Evolutionary conservation across 2,113 vertebrate species (phyloP), one percentile per base, ranked within the genome.

Genomic region (Hyaena hyaena): DNA sequence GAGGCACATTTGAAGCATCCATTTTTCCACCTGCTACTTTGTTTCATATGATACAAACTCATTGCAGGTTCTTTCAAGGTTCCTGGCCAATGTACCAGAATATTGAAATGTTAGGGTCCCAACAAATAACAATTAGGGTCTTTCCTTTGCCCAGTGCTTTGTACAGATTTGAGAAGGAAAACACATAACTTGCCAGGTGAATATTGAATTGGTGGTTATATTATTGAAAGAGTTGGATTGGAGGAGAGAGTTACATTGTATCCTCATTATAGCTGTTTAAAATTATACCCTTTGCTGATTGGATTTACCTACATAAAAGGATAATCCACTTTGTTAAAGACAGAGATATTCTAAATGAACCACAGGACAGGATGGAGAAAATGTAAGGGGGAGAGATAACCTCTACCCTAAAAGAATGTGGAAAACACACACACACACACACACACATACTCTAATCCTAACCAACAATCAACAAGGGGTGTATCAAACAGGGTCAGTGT

Each of bases 401-500:
- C 4, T 7, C 0, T 5, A 45, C 5, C 14, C 19, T 87, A 58
- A 21, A 50, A 16, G 53, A 31, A 65, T 0, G 2, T 23, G 21
- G 5, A 5, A 48, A 5, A 0, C 11, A 11, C 12, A 79, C 21
- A 39, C 5, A 45, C 0, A 21, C 11, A 31, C 6, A 1, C 2
- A 31, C 0, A 21, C 11, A 31, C 6, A 1, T 2, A 31, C 39
- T 79, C 63, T 80, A 45, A 33, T 16, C 1, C 28, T 83, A 55
- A 86, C 3, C 33, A 28, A 39, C 21, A 39, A 10, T n/a, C 33
- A 88, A 33, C 11, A 61, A 63, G 4, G 10, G 12, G 16, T 8
- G 3, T 23, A 10, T 26, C 2, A 14, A 39, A 14, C 23, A 43
- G 35, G 10, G 5, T 53, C 28, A 12, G 1, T 7, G 4, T 35